Evolutionary conservation across 1,140 invertebrate genomes (phyloP).

Genomic region (Lineus longissimus): DNA sequence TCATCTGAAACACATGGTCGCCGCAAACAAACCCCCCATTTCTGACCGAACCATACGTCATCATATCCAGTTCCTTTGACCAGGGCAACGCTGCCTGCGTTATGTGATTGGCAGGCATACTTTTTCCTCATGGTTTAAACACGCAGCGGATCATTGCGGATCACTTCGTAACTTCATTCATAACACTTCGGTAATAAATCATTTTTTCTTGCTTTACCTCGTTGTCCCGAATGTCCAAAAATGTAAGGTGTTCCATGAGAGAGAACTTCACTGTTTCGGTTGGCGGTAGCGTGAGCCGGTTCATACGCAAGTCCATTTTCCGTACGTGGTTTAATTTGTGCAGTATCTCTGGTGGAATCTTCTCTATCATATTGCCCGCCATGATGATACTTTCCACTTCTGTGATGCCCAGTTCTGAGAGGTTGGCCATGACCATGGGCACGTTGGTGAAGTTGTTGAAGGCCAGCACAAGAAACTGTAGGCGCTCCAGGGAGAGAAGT

Average conservation of each 20-base stretch:
- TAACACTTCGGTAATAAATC: too few relatives aligned
- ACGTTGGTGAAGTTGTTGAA: conserved; percentile 50
- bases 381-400: conserved; percentile 43
- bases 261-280: conserved; percentile 48
- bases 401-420: conserved; percentile 23
- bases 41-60: too few relatives aligned
- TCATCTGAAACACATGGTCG: too few relatives aligned
- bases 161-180: too few relatives aligned
- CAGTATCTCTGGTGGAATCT: conserved; percentile 38
- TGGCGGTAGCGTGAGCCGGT: conserved; percentile 42
- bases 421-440: conserved; percentile 34
- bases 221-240: conserved; percentile 51
- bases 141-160: too few relatives aligned
- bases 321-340: conserved; percentile 45
- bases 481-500: conserved; percentile 36
- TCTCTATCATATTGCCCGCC: conserved; percentile 49
- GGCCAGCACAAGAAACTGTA: conserved; percentile 47
- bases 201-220: not conserved
- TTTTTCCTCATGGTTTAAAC: too few relatives aligned
- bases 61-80: too few relatives aligned
- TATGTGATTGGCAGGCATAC: too few relatives aligned
- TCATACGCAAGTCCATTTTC: conserved; percentile 52
- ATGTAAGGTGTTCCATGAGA: conserved; percentile 45
- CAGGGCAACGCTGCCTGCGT: too few relatives aligned
- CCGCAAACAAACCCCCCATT: too few relatives aligned